Evolutionary conservation across 2,888 invertebrate genomes (phyloP).

Genomic region (Holacanthella duospinosa): DNA sequence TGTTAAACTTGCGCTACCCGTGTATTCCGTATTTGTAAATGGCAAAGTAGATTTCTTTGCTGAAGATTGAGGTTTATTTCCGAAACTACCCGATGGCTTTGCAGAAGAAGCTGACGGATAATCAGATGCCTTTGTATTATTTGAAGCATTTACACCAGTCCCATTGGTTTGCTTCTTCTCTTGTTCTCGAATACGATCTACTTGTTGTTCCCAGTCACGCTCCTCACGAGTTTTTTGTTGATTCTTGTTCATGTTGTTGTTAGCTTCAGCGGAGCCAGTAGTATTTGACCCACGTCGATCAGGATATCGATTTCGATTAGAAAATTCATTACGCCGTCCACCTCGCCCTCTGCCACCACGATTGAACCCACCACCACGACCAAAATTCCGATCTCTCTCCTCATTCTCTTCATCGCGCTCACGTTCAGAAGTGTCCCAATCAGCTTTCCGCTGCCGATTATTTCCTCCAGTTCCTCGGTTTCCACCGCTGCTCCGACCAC

Average conservation of each 20-base stretch:
- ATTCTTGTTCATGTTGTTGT: not conserved
- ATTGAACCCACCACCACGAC: conserved; percentile 14
- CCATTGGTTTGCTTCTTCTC: not conserved
- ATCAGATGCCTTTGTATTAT: too few relatives aligned
- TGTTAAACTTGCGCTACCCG: conserved; percentile 27
- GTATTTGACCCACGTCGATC: conserved; percentile 17
- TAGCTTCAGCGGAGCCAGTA: not conserved
- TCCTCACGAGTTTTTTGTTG: not conserved
- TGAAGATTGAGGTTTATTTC: not conserved
- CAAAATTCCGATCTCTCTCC: not conserved
- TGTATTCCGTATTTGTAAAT: conserved; percentile 36
- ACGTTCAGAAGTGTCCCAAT: conserved; percentile 13
- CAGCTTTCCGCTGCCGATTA: conserved; percentile 13
- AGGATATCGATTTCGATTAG: conserved; percentile 34
- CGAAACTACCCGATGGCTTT: not conserved
- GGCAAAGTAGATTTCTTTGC: conserved; percentile 21
- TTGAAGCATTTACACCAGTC: not conserved
- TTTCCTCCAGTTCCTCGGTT: conserved; percentile 20
- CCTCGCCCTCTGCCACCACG: conserved; percentile 16
- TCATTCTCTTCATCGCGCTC: conserved; percentile 15
- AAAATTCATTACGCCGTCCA: conserved; percentile 31
- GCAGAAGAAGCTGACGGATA: not conserved
- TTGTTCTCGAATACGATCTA: conserved; percentile 1
- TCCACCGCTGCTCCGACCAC: conserved; percentile 24
- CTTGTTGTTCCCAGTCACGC: not conserved